Percentiles rank a stretch among this genome's conserved stretches.
Evolutionary conservation across 2,888 invertebrate species (phyloP).

Genomic region (Cataglyphis altisquamis): DNA sequence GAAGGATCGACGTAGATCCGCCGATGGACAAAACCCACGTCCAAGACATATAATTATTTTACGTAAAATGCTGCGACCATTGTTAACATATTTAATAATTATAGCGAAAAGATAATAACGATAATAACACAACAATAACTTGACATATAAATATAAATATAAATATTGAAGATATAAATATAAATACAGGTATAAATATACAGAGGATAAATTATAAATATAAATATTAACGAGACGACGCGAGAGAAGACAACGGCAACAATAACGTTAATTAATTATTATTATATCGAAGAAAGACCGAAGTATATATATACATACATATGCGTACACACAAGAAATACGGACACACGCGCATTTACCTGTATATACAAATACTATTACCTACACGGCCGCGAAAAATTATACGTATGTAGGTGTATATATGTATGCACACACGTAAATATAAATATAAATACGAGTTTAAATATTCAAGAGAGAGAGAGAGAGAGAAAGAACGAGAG

Average conservation of each 20-base stretch:
- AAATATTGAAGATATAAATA: conserved; percentile 58
- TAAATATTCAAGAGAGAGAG: conserved; percentile 39
- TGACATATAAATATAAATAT: conserved; percentile 69
- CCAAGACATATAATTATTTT: conserved; percentile 86
- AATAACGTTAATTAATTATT: conserved; percentile 76
- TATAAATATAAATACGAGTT: conserved; percentile 60
- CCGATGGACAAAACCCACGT: conserved; percentile 65
- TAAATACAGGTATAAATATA: conserved; percentile 56
- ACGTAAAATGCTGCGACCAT: conserved; percentile 88
- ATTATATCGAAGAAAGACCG: conserved; percentile 57
- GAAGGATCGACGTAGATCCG: conserved; percentile 63
- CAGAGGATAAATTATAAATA: conserved; percentile 60
- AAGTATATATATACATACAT: conserved; percentile 61
- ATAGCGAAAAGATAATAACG: conserved; percentile 86
- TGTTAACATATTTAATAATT: conserved; percentile 87
- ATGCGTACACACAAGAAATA: conserved; percentile 58
- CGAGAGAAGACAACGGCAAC: conserved; percentile 71
- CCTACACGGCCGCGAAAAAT: conserved; percentile 51
- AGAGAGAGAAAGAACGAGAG: conserved; percentile 21
- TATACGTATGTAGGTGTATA: conserved; percentile 73
- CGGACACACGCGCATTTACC: conserved; percentile 64
- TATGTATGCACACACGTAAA: conserved; percentile 63
- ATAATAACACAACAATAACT: conserved; percentile 83
- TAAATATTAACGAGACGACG: conserved; percentile 44
- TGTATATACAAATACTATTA: conserved; percentile 64